Base-by-base conservation (phyloP, 2,113 vertebrate species). In the Cichladusa arquata region DNA sequence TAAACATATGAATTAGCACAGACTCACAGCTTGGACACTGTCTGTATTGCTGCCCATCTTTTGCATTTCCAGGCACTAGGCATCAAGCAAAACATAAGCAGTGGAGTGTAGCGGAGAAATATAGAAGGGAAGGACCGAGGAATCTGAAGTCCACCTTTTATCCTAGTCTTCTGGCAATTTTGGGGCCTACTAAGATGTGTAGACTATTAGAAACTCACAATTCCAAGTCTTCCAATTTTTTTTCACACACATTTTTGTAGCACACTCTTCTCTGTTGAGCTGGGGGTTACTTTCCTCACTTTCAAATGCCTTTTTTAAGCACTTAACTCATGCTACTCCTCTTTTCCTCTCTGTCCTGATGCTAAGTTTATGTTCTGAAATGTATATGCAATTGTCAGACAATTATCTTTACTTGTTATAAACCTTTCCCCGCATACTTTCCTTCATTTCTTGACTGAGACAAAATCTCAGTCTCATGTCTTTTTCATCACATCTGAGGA, bases 381-480 rank as follows among this genome's bases (percentile, higher is more conserved):
- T 83, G 31, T 88, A 48, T 73, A 47, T 28, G 67, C 51, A 94
- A 77, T 86, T 95, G 72, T 17, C 19, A 74, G 7, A 10, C 23
- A 92, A 86, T 86, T 94, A 83, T 54, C 33, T 86, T 82, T 57
- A 56, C 78, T 70, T 83, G 42, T 83, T 91, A 76, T 23, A 95
- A 93, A 70, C 5, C 24, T 70, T 62, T 72, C 65, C 38, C 85
- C 42, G 45, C 79, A 44, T 38, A 60, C 74, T 67, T 95, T 73
- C 33, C 19, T 80, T 81, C 36, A 29, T 50, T 54, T 50, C 70
- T 65, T 80, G 20, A 40, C 65, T 51, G 44, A 91, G 53, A 10
- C 33, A 80, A 23, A 81, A 16, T 29, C 50, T 51, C 50, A 51
- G 8, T 51, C 73, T 67, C 40, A 17, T 31, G 23, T 33, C 17